Conservation (phyloP, 2,888 invertebrate species). For the Apodemia mormo region DNA sequence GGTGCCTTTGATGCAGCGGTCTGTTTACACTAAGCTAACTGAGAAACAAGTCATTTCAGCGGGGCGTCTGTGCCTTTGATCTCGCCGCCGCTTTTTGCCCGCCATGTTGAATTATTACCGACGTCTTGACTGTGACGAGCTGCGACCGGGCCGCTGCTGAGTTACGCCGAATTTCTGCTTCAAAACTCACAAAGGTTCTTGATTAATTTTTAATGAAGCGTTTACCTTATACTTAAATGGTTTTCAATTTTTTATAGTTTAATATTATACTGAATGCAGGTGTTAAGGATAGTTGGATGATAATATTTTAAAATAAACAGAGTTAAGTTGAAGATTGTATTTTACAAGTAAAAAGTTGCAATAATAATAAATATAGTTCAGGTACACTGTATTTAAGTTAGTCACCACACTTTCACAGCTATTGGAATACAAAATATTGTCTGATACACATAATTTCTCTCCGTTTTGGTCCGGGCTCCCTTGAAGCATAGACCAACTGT, state of each 20-base stretch:
- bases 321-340: no score
- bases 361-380: no score
- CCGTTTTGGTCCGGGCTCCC: no score
- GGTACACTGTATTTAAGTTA: no score
- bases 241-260: conserved; percentile 4
- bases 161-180: conserved; percentile 53
- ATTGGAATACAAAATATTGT: no score
- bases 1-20: conserved; percentile 73
- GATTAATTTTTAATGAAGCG: conserved; percentile 18
- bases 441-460: no score
- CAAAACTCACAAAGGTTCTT: conserved; percentile 27
- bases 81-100: conserved; percentile 64
- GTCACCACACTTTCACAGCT: no score
- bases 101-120: conserved; percentile 59
- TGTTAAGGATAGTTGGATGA: no score
- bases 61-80: conserved; percentile 71
- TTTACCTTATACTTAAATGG: conserved; percentile 11
- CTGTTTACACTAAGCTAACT: conserved; percentile 78
- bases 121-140: conserved; percentile 46
- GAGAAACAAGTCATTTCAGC: conserved; percentile 76
- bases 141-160: conserved; percentile 44
- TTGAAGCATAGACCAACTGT: no score
- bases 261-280: not conserved
- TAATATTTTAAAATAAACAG: no score
- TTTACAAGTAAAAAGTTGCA: no score